Conservation (phyloP, 2,113 vertebrate genomes). For the Oryzias woworae region DNA sequence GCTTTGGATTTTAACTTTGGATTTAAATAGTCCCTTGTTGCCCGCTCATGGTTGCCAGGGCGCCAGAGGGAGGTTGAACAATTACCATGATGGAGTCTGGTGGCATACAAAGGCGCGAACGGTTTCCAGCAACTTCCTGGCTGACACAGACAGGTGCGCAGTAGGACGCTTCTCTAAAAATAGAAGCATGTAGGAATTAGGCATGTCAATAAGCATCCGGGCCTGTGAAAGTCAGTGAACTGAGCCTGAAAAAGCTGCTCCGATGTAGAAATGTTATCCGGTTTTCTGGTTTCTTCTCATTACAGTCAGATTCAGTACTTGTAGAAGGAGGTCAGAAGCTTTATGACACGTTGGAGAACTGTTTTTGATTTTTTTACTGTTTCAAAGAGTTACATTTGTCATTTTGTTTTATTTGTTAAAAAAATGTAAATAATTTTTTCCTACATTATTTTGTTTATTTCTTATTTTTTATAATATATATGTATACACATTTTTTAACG, state of each 20-base stretch:
- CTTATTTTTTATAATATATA: no score
- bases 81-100: slow-evolving; percentile 52
- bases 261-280: not conserved
- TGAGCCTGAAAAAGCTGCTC: slow-evolving; percentile 14
- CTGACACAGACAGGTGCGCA: slow-evolving; percentile 63
- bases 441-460: slow-evolving; percentile 1
- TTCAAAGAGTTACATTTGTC: slow-evolving; percentile 2
- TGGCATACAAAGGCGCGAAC: slow-evolving; percentile 47
- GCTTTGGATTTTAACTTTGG: slow-evolving; percentile 46
- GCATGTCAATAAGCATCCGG: slow-evolving; percentile 26
- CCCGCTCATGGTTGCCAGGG: slow-evolving; percentile 36
- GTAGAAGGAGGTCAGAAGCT: not conserved
- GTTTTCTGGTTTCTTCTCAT: slow-evolving; percentile 3
- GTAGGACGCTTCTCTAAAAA: slow-evolving; percentile 57
- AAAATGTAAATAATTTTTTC: no score
- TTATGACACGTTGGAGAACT: slow-evolving; percentile 2
- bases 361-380: slow-evolving; percentile 12
- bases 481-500: no score
- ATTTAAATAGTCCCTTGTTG: slow-evolving; percentile 44
- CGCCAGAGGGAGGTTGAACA: slow-evolving; percentile 57
- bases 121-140: slow-evolving; percentile 52
- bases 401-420: no score
- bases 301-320: not conserved
- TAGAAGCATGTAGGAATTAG: slow-evolving; percentile 46
- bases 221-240: slow-evolving; percentile 25